Conservation (phyloP, 2,888 invertebrate species). For the Chrysomela aeneicollis region DNA sequence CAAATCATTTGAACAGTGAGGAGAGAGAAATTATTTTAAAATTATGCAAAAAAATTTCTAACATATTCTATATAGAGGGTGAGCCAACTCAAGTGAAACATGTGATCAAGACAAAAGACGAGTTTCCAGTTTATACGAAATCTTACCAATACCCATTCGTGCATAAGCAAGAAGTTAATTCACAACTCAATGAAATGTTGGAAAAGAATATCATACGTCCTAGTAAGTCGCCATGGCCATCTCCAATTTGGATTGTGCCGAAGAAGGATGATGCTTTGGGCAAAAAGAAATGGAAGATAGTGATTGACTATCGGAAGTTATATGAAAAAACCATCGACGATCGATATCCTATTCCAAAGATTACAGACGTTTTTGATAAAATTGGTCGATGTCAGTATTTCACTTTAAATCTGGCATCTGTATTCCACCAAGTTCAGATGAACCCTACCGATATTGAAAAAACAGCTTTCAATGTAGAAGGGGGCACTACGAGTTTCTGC, state of each 20-base stretch:
- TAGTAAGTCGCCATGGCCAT: too few species aligned
- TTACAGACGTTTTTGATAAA: conserved; percentile 15
- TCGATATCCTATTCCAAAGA: conserved; percentile 10
- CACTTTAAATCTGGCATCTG: not conserved
- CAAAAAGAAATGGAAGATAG: conserved; percentile 14
- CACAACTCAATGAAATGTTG: too few species aligned
- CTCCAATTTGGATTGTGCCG: conserved; percentile 20
- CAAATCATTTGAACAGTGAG: not conserved
- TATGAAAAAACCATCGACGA: conserved; percentile 14
- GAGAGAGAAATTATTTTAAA: not conserved
- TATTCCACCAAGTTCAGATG: conserved; percentile 15
- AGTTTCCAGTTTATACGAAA: conserved; percentile 18
- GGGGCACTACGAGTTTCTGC: conserved; percentile 25
- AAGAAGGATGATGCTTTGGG: conserved; percentile 24
- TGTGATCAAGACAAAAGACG: conserved; percentile 23
- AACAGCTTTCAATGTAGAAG: conserved; percentile 28
- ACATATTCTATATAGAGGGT: too few species aligned
- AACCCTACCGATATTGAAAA: conserved; percentile 27
- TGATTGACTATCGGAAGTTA: conserved; percentile 9
- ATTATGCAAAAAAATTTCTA: conserved; percentile 9
- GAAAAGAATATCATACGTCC: too few species aligned
- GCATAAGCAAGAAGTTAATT: conserved; percentile 18
- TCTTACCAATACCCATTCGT: conserved; percentile 21
- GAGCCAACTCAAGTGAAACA: conserved; percentile 25
- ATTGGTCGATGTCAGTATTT: conserved; percentile 12